Conservation (phyloP, 2,888 invertebrate species). For the Leptinotarsa tumamoca region DNA sequence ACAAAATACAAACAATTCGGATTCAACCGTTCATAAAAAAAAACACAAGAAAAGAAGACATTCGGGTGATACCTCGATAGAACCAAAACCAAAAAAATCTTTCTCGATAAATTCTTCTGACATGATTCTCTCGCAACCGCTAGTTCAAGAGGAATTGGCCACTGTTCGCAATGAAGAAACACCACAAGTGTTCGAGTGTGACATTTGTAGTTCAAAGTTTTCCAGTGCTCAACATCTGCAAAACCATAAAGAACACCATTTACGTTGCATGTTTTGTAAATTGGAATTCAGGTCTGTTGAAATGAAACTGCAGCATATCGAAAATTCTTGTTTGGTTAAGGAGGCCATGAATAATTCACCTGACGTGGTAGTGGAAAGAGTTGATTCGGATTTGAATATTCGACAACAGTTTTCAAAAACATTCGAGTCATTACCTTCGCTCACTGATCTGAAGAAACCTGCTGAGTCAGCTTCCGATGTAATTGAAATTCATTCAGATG, state of each 20-base stretch:
- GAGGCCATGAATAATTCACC: constrained; percentile 43
- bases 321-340: constrained; percentile 44
- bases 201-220: constrained; percentile 49
- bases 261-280: constrained; percentile 53
- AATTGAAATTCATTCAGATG: constrained; percentile 1
- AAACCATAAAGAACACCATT: constrained; percentile 47
- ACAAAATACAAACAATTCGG: not conserved
- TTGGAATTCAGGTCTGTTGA: constrained; percentile 43
- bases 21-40: too few relatives aligned
- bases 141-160: constrained; percentile 37
- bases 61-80: constrained; percentile 24
- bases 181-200: constrained; percentile 35
- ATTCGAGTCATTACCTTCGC: constrained; percentile 31
- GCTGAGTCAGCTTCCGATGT: not conserved
- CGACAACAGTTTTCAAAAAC: constrained; percentile 36
- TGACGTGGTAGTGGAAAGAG: constrained; percentile 40
- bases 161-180: not conserved
- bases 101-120: not conserved
- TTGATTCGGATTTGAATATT: constrained; percentile 42
- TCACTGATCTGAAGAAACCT: not conserved
- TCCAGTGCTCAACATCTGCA: constrained; percentile 42
- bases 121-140: constrained; percentile 12
- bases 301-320: constrained; percentile 45
- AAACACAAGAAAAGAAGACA: constrained; percentile 3
- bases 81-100: constrained; percentile 4